Conservation (phyloP, 2,797 vertebrate species). For the Pseudochromis fuscus region DNA sequence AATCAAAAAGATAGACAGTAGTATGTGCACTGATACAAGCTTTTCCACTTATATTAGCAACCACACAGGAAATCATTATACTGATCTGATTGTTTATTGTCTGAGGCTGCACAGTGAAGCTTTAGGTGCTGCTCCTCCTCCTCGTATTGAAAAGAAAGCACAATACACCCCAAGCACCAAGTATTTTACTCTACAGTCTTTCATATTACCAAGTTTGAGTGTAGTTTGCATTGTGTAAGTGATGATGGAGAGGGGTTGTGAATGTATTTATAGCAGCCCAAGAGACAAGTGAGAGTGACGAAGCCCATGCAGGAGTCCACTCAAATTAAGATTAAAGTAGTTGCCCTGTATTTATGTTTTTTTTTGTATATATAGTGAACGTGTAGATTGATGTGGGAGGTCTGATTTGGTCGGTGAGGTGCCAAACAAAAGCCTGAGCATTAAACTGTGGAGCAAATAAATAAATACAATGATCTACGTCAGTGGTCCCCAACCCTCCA, state of each 20-base stretch:
- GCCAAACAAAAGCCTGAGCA: conserved; percentile 48
- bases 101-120: conserved; percentile 36
- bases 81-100: conserved; percentile 65
- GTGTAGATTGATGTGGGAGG: conserved; percentile 67
- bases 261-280: conserved; percentile 42
- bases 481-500: too few relatives aligned
- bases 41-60: conserved; percentile 58
- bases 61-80: conserved; percentile 53
- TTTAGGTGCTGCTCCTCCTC: conserved; percentile 48
- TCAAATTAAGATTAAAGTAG: conserved; percentile 67
- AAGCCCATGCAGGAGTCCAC: conserved; percentile 51
- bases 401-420: conserved; percentile 47
- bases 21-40: conserved; percentile 40
- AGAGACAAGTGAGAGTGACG: conserved; percentile 49
- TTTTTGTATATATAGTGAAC: conserved; percentile 52
- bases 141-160: conserved; percentile 62
- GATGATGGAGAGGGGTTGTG: conserved; percentile 41
- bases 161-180: conserved; percentile 41
- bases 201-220: conserved; percentile 56
- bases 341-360: conserved; percentile 40
- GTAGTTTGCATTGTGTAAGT: conserved; percentile 40
- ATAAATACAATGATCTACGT: conserved; percentile 9
- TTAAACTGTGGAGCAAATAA: conserved; percentile 30
- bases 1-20: conserved; percentile 53
- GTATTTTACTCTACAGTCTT: conserved; percentile 40